phyloP scores from a whole-genome alignment of 2,888 invertebrate species.

The Tuta absoluta region DNA sequence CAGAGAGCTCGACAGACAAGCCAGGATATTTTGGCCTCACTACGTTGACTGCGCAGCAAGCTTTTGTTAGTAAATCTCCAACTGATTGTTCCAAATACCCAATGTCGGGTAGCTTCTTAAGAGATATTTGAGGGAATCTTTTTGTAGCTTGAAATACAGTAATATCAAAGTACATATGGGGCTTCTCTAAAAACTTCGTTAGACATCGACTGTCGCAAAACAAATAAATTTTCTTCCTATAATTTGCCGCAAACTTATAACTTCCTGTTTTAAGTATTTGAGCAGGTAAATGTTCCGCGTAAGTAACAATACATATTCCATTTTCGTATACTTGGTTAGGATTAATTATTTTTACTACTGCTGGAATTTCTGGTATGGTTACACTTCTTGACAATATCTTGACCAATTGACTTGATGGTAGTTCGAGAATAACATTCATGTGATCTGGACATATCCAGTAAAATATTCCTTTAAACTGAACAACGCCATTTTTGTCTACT shows the following conservation, averaged over 20 bases:
- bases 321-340: conserved; percentile 67
- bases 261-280: conserved; percentile 70
- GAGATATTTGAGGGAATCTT: conserved; percentile 62
- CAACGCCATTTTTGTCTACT: conserved; percentile 77
- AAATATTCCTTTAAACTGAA: conserved; percentile 77
- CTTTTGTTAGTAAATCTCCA: conserved; percentile 75
- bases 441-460: conserved; percentile 84
- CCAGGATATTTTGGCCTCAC: conserved; percentile 83
- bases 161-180: conserved; percentile 73
- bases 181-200: conserved; percentile 75
- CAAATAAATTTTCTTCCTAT: conserved; percentile 76
- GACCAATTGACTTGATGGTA: conserved; percentile 65
- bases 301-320: conserved; percentile 83
- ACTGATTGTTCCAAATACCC: conserved; percentile 84
- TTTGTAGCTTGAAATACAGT: conserved; percentile 62
- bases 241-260: conserved; percentile 69
- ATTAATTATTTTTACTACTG: conserved; percentile 65
- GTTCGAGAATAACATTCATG: conserved; percentile 63
- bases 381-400: conserved; percentile 33
- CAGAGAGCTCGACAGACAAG: conserved; percentile 73
- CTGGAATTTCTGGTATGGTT: conserved; percentile 77
- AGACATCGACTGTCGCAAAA: conserved; percentile 79
- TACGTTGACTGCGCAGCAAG: conserved; percentile 75
- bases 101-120: conserved; percentile 77
- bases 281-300: conserved; percentile 76